phyloP scores from a whole-genome alignment of 23 tunicate genomes.

The Halocynthia aurantium region DNA sequence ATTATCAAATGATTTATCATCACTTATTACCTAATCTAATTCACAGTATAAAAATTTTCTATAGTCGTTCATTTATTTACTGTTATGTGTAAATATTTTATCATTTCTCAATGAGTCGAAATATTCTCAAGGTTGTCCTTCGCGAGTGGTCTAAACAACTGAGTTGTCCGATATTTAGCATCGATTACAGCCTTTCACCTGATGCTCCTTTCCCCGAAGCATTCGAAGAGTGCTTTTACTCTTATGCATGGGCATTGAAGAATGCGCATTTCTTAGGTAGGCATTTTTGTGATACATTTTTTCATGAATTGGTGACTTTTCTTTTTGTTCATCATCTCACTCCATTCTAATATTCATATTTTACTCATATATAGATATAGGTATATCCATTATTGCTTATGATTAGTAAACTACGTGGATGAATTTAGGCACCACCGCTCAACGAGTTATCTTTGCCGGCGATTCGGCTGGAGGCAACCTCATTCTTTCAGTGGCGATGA shows the following conservation, averaged over 20 bases:
- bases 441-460: conserved; percentile 60
- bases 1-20: too few relatives aligned
- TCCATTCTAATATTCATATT: too few relatives aligned
- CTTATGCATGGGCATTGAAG: conserved; percentile 80
- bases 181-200: conserved; percentile 70
- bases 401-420: not conserved
- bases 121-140: conserved; percentile 21
- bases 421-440: conserved; percentile 54
- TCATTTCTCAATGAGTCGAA: too few relatives aligned
- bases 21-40: too few relatives aligned
- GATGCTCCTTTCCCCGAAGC: conserved; percentile 72
- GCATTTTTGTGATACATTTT: not conserved
- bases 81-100: too few relatives aligned
- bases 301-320: too few relatives aligned
- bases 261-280: conserved; percentile 45
- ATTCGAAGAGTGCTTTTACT: conserved; percentile 77
- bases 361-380: too few relatives aligned
- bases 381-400: too few relatives aligned
- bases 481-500: conserved; percentile 61
- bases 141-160: conserved; percentile 62
- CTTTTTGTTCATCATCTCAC: too few relatives aligned
- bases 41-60: not conserved
- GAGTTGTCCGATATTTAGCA: conserved; percentile 56
- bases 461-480: conserved; percentile 85
- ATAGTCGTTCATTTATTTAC: not conserved